Evolutionary conservation across 2,888 invertebrate species (phyloP), one percentile per base, ranked within the genome.

Genomic region (Drosophila infuscata): DNA sequence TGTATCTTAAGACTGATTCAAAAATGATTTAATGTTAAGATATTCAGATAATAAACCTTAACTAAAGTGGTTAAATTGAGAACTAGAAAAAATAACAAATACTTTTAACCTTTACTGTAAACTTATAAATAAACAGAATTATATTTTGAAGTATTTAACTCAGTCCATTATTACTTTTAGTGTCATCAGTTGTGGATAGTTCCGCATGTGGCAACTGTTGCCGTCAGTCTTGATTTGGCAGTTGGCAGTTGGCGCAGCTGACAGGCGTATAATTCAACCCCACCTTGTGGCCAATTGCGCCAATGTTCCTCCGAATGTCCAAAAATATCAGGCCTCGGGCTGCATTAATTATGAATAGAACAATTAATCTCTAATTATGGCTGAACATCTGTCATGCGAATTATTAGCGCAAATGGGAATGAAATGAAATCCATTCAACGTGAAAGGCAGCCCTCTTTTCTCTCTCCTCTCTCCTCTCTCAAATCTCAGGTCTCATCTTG

Each of bases 361-460:
- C 92, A 92, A 92, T 92, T 92, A 92, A 92, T 92, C 92, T 92
- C 92, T 92, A 92, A 92, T 92, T 92, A 92, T 91, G 90, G 87
- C 82, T 89, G 90, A 92, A 86, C 91, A 91, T 92, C 91, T 92
- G 92, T 92, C 92, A 89, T 74, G 88, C 82, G 87, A 91, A 84
- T 89, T 88, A 88, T 89, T 91, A 87, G 82, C 81, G 74, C 65
- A 72, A 74, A 61, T 70, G 74, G 70, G 65, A 72, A 63, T 66
- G 68, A 70, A 74, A 63, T 76, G 79, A 89, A 89, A 81, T 75
- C 76, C 72, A 86, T 86, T 86, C 88, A 89, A 76, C 86, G 76
- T 61, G 74, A 63, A 69, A 70, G 56, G 30, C 57, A 33, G 33
- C 30, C 20, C 25, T 41, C 32, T 30, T 30, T 11, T 9, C n/a